Evolutionary conservation across 2,888 invertebrate species (phyloP), one percentile per base, ranked within the genome.

Genomic region (Gordius sp.): DNA sequence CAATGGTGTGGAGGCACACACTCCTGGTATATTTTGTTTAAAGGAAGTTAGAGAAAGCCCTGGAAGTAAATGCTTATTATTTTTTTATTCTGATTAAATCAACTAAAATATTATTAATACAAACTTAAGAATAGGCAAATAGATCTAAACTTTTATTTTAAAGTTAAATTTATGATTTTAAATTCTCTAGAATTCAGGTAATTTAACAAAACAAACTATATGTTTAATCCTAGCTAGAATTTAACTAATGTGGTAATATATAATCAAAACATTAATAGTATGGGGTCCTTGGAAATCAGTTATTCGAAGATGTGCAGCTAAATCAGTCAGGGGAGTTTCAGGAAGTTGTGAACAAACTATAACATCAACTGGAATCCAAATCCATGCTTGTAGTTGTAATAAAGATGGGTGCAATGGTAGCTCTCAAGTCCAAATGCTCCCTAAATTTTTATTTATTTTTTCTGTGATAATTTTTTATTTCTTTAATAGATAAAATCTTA

Each of bases 11-110:
- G 2, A 54, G 27, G 26, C 55, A 8, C 4, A 26, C 25, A 28
- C 28, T 26, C 55, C 55, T 26, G 55, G 55, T 24, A 16, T 54
- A 8, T 54, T 54, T 54, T 54, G 55, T 54, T 20, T 54, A 4
- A 54, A 54, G 27, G 55, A 54, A 54, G 27, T 27, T 2, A 4
- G 28, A 16, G 16, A 26, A 4, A 54, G 55, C 27, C 26, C 55
- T 16, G 28, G 28, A 25, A 4, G 55, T 54, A 26, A 39, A n/a
- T n/a, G n/a, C n/a, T n/a, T n/a, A 47, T 47, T n/a, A 4, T n/a
- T n/a, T 47, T n/a, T 47, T 47, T 4, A 47, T 47, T 20, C 13
- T 47, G 8, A 47, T n/a, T 47, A n/a, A n/a, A 18, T 18, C 4
- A 47, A 20, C 47, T 4, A 47, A 47, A 13, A 33, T 33, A 33